Evolutionary conservation across 2,797 vertebrate species (phyloP).

Genomic region (Thaleichthys pacificus): DNA sequence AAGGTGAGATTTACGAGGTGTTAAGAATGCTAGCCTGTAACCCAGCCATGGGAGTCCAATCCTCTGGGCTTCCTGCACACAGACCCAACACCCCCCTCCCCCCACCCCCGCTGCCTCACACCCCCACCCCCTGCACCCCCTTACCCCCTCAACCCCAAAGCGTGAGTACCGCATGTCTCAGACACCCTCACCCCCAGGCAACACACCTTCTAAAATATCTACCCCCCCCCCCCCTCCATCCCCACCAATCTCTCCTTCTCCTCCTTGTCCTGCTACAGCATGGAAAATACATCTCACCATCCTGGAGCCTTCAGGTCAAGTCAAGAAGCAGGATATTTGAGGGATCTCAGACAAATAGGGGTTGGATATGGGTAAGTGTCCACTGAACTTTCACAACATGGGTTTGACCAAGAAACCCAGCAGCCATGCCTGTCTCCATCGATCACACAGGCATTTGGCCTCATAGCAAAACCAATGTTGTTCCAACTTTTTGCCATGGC

Average conservation of each 20-base stretch:
- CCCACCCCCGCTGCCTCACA: slow-evolving; percentile 24
- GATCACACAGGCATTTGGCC: background rate
- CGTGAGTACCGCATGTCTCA: slow-evolving; percentile 49
- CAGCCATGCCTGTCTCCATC: background rate
- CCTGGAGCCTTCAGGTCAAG: background rate
- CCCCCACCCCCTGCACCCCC: slow-evolving; percentile 14
- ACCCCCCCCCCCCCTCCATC: background rate
- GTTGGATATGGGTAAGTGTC: no score
- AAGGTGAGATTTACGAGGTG: slow-evolving; percentile 78
- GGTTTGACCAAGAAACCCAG: no score
- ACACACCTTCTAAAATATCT: slow-evolving; percentile 58
- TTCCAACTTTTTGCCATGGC: background rate
- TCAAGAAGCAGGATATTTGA: background rate
- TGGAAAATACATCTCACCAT: background rate
- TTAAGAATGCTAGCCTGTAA: slow-evolving; percentile 68
- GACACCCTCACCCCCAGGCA: slow-evolving; percentile 18
- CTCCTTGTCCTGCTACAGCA: slow-evolving; percentile 4
- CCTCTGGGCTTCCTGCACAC: slow-evolving; percentile 32
- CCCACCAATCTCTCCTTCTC: background rate
- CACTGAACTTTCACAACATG: no score
- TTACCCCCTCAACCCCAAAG: slow-evolving; percentile 52
- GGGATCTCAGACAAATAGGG: background rate
- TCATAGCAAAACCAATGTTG: background rate
- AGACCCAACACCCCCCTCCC: slow-evolving; percentile 35
- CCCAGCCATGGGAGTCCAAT: slow-evolving; percentile 53